These are phyloP conservation scores for Caprella mutica DNA, from an alignment of 2,888 invertebrate species.

Conservation along the genomic window DNA sequence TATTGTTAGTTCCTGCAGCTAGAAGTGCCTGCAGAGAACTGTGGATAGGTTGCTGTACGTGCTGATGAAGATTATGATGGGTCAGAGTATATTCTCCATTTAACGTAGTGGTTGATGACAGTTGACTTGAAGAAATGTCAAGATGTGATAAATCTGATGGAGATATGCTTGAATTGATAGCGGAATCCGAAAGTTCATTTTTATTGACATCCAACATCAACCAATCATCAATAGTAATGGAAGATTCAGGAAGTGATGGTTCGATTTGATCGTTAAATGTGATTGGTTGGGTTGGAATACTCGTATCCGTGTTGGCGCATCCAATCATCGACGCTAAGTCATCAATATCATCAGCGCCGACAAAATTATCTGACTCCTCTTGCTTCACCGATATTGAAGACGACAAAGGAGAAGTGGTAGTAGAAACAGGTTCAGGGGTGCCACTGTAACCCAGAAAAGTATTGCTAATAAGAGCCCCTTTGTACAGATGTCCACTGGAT, in stretches of 20 bases:
- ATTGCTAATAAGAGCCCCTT: slow-evolving; percentile 30
- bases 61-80: slow-evolving; percentile 47
- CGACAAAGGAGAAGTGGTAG: slow-evolving; percentile 50
- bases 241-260: slow-evolving; percentile 4
- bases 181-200: slow-evolving; percentile 24
- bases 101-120: slow-evolving; percentile 23
- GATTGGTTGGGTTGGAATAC: slow-evolving; percentile 22
- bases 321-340: slow-evolving; percentile 45
- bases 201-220: slow-evolving; percentile 19
- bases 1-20: slow-evolving; percentile 41
- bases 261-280: slow-evolving; percentile 8
- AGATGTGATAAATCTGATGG: slow-evolving; percentile 26
- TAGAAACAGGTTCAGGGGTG: slow-evolving; percentile 32
- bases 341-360: slow-evolving; percentile 37
- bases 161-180: slow-evolving; percentile 24
- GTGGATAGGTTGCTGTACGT: slow-evolving; percentile 32
- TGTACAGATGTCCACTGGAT: slow-evolving; percentile 23
- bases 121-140: slow-evolving; percentile 25
- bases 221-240: slow-evolving; percentile 9
- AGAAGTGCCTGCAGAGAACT: slow-evolving; percentile 62
- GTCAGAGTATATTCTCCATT: slow-evolving; percentile 35
- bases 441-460: slow-evolving; percentile 33
- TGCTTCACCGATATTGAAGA: slow-evolving; percentile 55
- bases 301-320: slow-evolving; percentile 56
- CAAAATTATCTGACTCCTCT: slow-evolving; percentile 20